A percentile compares a stretch with the other conserved stretches of the same genome.
Evolutionary conservation across 2,113 vertebrate species (phyloP).

Genomic region (Tiliqua scincoides): DNA sequence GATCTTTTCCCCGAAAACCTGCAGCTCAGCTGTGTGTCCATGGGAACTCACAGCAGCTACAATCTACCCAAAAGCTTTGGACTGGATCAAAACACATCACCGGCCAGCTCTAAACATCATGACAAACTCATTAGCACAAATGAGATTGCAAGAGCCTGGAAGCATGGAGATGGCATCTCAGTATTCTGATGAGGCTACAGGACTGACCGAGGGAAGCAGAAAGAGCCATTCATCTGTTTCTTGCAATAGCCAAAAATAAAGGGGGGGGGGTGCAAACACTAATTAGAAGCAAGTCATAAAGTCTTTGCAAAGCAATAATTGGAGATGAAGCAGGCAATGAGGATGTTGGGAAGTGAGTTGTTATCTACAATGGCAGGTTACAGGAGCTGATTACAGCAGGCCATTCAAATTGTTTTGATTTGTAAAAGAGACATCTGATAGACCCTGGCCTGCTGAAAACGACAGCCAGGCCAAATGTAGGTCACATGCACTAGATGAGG

Average conservation of each 20-base stretch:
- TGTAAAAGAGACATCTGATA: conserved; percentile 56
- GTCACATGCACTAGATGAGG: conserved; percentile 52
- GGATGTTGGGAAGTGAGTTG: conserved; percentile 44
- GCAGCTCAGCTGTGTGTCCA: not conserved
- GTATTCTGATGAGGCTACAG: not conserved
- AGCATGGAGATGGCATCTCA: conserved; percentile 21
- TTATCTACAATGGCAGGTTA: conserved; percentile 35
- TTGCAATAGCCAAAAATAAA: not conserved
- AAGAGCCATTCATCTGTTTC: conserved; percentile 15
- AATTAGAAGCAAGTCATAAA: conserved; percentile 41
- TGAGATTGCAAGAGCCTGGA: not conserved
- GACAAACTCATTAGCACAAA: conserved; percentile 16
- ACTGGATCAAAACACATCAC: not conserved
- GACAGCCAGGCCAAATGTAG: not conserved
- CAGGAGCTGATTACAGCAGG: conserved; percentile 40
- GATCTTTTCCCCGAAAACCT: not conserved
- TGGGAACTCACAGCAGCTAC: not conserved
- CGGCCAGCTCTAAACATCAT: not conserved
- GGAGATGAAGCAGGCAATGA: conserved; percentile 51
- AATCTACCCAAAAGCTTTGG: not conserved
- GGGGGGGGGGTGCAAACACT: not conserved
- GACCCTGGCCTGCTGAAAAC: conserved; percentile 49
- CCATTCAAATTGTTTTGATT: conserved; percentile 44
- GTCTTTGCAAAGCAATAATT: conserved; percentile 44
- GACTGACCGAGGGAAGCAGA: conserved; percentile 5